Evolutionary conservation across 2,113 vertebrate genomes (phyloP).

Genomic region (Myrmophylax atrothorax): DNA sequence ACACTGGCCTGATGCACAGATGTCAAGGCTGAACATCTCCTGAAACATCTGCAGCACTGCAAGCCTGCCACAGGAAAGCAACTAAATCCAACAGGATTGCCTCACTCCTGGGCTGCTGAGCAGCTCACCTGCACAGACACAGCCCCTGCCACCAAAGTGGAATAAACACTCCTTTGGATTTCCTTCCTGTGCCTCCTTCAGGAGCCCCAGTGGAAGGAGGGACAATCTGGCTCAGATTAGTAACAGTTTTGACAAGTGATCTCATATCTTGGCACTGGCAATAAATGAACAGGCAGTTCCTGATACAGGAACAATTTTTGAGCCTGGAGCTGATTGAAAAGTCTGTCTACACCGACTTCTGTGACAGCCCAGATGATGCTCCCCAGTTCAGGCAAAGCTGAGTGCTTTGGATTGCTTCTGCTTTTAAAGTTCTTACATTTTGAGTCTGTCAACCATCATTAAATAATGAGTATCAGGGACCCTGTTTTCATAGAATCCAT

Average conservation of each 20-base stretch:
- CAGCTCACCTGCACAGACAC: neutral
- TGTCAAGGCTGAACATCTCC: neutral
- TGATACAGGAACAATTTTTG: neutral
- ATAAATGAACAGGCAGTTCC: neutral
- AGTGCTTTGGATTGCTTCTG: neutral
- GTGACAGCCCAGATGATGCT: neutral
- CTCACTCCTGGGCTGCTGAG: neutral
- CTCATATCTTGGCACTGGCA: neutral
- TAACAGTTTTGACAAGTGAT: neutral
- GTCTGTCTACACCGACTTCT: neutral
- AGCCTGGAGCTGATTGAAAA: neutral
- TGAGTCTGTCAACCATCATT: neutral
- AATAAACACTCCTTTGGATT: fast-evolving
- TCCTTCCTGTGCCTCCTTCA: neutral
- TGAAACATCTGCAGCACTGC: neutral
- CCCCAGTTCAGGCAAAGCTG: neutral
- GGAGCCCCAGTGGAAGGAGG: neutral
- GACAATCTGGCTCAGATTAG: neutral
- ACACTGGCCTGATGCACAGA: fast-evolving
- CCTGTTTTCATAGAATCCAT: neutral
- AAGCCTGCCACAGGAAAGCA: neutral
- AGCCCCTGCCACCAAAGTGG: fast-evolving
- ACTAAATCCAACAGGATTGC: neutral
- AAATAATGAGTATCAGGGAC: neutral
- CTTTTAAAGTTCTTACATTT: neutral